These are phyloP conservation scores for Chionis minor DNA, from an alignment of 2,113 vertebrate species.

Conservation along the genomic window DNA sequence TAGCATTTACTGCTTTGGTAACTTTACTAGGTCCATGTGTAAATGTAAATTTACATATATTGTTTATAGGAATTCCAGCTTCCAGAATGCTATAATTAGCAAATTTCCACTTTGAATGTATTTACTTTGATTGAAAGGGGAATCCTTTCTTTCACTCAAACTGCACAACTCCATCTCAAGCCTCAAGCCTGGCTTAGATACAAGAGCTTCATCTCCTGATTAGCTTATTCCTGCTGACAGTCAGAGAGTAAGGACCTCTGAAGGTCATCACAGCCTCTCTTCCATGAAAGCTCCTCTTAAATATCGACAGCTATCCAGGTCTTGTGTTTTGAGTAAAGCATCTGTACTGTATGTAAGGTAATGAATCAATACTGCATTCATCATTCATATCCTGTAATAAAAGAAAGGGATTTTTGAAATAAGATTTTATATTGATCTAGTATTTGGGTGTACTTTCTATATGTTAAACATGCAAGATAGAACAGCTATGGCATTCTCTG, in stretches of 20 bases:
- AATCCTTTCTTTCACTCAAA: neutral
- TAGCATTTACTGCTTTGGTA: neutral
- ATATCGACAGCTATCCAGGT: conserved; percentile 31
- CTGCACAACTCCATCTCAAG: conserved; percentile 21
- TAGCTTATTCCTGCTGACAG: conserved; percentile 64
- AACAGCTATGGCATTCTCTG: neutral
- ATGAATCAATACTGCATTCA: conserved; percentile 13
- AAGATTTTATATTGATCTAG: neutral
- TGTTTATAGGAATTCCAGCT: conserved; percentile 32
- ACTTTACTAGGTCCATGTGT: neutral
- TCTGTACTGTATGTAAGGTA: conserved; percentile 13
- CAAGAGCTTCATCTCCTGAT: conserved; percentile 73
- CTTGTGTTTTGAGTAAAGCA: conserved; percentile 39
- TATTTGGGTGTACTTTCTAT: neutral
- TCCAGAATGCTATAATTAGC: conserved; percentile 35
- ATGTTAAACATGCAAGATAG: neutral
- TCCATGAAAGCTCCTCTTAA: conserved; percentile 50
- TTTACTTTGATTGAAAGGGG: conserved; percentile 50
- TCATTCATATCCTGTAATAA: conserved; percentile 36
- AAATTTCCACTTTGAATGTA: conserved; percentile 40
- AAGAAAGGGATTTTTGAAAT: conserved; percentile 40
- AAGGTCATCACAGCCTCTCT: conserved; percentile 66
- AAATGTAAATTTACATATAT: neutral
- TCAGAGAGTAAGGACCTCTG: conserved; percentile 53
- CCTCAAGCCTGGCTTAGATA: conserved; percentile 70